Base-by-base conservation (phyloP, 2,113 vertebrate species). In the Craseonycteris thonglongyai region DNA sequence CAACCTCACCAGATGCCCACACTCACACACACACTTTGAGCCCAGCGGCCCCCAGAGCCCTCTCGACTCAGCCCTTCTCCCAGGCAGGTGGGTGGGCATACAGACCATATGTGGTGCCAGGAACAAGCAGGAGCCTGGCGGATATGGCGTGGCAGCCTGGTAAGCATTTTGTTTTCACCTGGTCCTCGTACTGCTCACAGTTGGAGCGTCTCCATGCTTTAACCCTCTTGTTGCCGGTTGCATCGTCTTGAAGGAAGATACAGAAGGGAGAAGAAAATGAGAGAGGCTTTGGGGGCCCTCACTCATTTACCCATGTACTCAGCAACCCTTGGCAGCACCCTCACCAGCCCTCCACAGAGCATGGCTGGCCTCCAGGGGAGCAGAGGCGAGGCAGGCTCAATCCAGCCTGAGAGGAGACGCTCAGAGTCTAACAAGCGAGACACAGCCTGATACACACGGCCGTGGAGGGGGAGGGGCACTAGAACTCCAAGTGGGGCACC, bases 161-260 rank as follows among this genome's bases (percentile, higher is more conserved):
- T 93, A 94, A 93, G 90, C 92, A 74, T 97, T 97, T 97, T 84
- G 79, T 94, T 96, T 89, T 97, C 96, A 97, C 96, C 96, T 96
- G 90, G 93, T 95, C 86, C 87, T 97, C 95, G 85, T 10, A 59
- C 94, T 85, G 86, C 84, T 94, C 88, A 90, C 92, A 79, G 51
- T 26, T 85, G 93, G 86, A 96, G 84, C 90, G 78, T 96, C 93
- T 95, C 86, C 54, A 59, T 21, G 30, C 30, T 87, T 96, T 97
- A 97, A 96, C 95, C 91, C 89, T 93, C 91, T 81, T 93, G 87
- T 38, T 96, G 76, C 94, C 95, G 68, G 84, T 45, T 47, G 19
- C 54, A 42, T 5, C 0, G 49, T 79, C 63, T 82, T 61, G 68
- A 76, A 82, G 72, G 54, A 81, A 91, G 47, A 82, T 72, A 47